Base-by-base conservation (phyloP, 2,797 vertebrate genomes). In the Myiothlypis chrysogaster region DNA sequence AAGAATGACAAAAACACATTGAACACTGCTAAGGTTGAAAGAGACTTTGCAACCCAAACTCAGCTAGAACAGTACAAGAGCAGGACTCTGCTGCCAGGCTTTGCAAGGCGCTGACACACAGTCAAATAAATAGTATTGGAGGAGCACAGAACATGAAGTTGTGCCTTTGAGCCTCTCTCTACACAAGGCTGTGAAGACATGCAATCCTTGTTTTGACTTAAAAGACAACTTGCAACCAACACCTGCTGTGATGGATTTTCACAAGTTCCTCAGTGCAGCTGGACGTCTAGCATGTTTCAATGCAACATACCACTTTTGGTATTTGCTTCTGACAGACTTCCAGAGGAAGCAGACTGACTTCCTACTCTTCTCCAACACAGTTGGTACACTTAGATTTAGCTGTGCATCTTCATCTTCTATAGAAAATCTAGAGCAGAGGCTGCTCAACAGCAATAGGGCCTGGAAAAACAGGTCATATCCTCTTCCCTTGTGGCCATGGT, bases 211-310 rank as follows among this genome's bases (percentile, higher is more conserved):
- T 59, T 95, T 89, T 88, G 76, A 89, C 66, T 86, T 75, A 90
- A 77, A 82, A 81, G 72, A 63, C 76, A 92, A 56, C 46, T 87
- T 90, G 69, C 57, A 91, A 83, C 34, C 41, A 83, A 43, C 72
- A 91, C 76, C 49, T 88, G 50, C 79, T 87, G 43, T 70, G 65
- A 94, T 59, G 43, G 25, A 49, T 79, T 92, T 95, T 81, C 89
- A 86, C 87, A 91, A 68, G 69, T 61, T 92, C 39, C 47, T 82
- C 50, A 28, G 37, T 27, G 34, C 56, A 93, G 63, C 0, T 94
- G 85, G 59, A 89, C 41, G 73, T 91, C 84, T 65, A 92, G 35
- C 61, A 65, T 44, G 55, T 69, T 91, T 85, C 49, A 80, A 1
- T 50, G 68, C 55, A 87, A 24, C 32, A 69, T 27, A 24, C 15